A percentile compares a stretch with the other conserved stretches of the same genome.
These are phyloP conservation scores for Cossypha caffra DNA, from an alignment of 2,797 vertebrate genomes.

Conservation along the genomic window DNA sequence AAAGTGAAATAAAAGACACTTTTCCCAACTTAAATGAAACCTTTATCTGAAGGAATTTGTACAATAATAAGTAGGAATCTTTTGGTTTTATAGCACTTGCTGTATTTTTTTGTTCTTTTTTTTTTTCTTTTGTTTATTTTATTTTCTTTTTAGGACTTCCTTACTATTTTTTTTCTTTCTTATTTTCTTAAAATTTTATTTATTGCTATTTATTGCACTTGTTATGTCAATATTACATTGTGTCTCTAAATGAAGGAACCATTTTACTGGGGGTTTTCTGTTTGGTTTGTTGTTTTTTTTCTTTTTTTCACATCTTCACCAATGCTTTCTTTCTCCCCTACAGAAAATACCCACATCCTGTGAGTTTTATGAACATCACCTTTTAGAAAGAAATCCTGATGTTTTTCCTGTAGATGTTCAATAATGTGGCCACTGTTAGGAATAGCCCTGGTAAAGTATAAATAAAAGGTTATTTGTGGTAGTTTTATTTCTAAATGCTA, in stretches of 20 bases:
- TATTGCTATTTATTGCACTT: neutral
- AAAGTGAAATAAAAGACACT: neutral
- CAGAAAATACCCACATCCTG: neutral
- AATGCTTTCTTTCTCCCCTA: neutral
- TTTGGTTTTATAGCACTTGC: neutral
- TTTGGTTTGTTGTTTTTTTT: neutral
- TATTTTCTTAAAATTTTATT: neutral
- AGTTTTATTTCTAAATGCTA: constrained; percentile 40
- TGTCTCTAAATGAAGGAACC: neutral
- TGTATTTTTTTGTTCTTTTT: neutral
- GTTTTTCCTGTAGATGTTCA: neutral
- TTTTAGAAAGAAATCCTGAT: neutral
- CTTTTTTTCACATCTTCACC: neutral
- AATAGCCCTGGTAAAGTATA: neutral
- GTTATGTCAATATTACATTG: neutral
- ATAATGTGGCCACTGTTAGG: neutral
- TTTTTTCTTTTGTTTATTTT: fast-evolving
- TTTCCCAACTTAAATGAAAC: neutral
- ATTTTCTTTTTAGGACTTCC: neutral
- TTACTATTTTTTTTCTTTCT: neutral
- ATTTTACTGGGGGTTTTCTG: neutral
- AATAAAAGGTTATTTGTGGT: neutral
- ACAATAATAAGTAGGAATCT: neutral
- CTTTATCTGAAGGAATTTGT: neutral
- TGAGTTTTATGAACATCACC: neutral